phyloP scores from a whole-genome alignment of 2,113 vertebrate species.

The Larimichthys polyactis region DNA sequence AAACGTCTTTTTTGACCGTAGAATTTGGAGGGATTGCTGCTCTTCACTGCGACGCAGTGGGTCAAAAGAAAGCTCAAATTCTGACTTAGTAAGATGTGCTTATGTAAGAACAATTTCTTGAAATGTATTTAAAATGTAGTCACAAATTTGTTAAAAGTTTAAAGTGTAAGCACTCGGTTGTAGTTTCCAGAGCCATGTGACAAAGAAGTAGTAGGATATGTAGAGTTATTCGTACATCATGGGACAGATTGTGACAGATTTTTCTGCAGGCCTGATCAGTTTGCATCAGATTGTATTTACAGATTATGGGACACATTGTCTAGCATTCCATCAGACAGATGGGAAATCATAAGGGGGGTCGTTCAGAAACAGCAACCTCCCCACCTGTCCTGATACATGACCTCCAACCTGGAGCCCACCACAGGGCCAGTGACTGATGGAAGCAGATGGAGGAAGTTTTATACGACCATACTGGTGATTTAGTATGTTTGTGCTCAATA shows the following conservation, averaged over 20 bases:
- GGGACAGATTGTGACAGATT: slow-evolving; percentile 22
- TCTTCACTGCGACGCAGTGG: not conserved
- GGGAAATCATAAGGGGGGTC: slow-evolving; percentile 52
- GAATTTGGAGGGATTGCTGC: not conserved
- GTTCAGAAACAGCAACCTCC: slow-evolving; percentile 40
- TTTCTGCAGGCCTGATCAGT: not conserved
- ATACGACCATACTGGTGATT: not conserved
- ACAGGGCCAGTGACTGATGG: slow-evolving; percentile 44
- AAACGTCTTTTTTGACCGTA: too few relatives aligned
- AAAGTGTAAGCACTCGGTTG: too few relatives aligned
- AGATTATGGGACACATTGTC: slow-evolving; percentile 23
- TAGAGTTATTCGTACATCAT: too few relatives aligned
- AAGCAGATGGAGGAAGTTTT: slow-evolving; percentile 4
- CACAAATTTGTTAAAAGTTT: too few relatives aligned
- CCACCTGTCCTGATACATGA: slow-evolving; percentile 29
- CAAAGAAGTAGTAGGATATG: too few relatives aligned
- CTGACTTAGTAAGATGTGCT: not conserved
- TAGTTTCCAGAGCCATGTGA: too few relatives aligned
- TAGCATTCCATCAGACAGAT: slow-evolving; percentile 61
- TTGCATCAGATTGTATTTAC: slow-evolving; percentile 21
- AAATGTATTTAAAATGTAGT: too few relatives aligned
- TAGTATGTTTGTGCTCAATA: not conserved
- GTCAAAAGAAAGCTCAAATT: not conserved
- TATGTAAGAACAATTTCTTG: too few relatives aligned
- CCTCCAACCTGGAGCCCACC: slow-evolving; percentile 65